Conservation (phyloP, 2,888 invertebrate species). For the Spilosoma lubricipeda region DNA sequence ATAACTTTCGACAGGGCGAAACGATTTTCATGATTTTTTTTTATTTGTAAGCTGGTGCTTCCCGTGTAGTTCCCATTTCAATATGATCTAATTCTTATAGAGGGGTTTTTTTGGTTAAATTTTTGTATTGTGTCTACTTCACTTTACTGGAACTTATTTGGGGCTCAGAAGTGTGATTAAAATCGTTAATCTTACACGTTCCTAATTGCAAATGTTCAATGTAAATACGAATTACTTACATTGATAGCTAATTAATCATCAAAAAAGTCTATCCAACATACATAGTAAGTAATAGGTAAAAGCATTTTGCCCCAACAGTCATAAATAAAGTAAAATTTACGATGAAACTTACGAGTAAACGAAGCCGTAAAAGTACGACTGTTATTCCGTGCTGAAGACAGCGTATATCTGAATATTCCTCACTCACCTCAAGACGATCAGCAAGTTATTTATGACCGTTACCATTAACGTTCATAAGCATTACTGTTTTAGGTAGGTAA, state of each 20-base stretch:
- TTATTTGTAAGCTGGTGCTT: too few relatives aligned
- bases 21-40: too few relatives aligned
- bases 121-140: too few relatives aligned
- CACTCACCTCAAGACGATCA: background rate
- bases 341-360: slow-evolving; percentile 2
- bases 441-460: background rate
- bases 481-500: background rate
- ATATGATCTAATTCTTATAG: too few relatives aligned
- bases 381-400: background rate
- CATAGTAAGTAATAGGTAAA: background rate
- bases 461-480: background rate
- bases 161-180: too few relatives aligned
- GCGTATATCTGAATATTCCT: background rate
- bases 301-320: background rate
- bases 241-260: background rate
- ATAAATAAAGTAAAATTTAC: slow-evolving; percentile 3
- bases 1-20: too few relatives aligned
- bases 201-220: background rate
- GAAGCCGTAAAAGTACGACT: background rate
- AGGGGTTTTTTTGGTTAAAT: too few relatives aligned
- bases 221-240: background rate
- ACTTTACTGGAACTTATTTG: too few relatives aligned
- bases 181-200: too few relatives aligned
- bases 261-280: background rate
- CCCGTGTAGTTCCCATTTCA: too few relatives aligned